Percentiles rank a stretch among this genome's conserved stretches.
Evolutionary conservation across 2,113 vertebrate genomes (phyloP).

Genomic region (Phylloscopus trochiloides): DNA sequence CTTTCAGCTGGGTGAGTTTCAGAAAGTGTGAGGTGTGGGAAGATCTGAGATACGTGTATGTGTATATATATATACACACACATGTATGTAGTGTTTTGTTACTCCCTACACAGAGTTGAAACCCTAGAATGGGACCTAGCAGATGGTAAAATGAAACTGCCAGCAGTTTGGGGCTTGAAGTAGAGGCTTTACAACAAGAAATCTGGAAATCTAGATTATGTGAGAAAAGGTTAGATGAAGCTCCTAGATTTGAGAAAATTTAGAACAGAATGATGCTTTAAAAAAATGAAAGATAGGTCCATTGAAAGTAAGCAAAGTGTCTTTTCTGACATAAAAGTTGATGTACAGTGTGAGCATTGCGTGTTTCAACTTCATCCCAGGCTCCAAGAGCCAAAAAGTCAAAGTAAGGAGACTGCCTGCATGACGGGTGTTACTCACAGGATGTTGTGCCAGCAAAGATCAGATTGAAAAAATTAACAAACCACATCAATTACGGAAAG

Average conservation of each 20-base stretch:
- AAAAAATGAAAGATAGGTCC: neutral
- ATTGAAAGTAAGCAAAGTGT: neutral
- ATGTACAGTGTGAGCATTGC: neutral
- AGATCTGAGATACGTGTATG: accelerated
- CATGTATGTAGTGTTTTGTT: neutral
- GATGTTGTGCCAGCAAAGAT: neutral
- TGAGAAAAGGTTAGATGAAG: neutral
- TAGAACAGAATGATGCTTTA: neutral
- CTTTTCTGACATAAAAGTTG: neutral
- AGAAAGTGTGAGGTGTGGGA: neutral
- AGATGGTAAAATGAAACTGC: constrained; percentile 8
- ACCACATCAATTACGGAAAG: neutral
- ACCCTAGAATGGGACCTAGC: neutral
- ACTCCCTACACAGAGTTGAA: neutral
- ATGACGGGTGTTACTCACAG: neutral
- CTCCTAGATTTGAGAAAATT: neutral
- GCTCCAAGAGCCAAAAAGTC: neutral
- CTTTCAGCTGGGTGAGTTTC: neutral
- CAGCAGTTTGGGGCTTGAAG: neutral
- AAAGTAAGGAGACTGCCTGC: neutral
- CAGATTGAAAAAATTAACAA: neutral
- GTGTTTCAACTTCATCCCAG: neutral
- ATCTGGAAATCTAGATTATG: neutral
- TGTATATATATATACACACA: neutral
- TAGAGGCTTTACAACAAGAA: neutral